These are phyloP conservation scores for Antennarius striatus DNA, from an alignment of 2,113 vertebrate genomes.

Conservation along the genomic window DNA sequence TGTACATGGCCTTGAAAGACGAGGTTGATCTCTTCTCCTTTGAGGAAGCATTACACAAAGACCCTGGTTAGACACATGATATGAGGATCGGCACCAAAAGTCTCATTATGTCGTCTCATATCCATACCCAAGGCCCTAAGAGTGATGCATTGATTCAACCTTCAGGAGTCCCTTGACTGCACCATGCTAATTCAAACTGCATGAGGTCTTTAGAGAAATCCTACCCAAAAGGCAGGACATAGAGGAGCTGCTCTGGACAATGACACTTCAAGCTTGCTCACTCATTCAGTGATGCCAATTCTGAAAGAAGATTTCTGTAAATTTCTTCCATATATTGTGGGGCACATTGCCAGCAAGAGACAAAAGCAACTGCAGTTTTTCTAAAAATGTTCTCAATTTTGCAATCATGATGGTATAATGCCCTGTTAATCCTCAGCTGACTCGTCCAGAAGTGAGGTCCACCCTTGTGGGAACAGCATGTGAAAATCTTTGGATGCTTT, in stretches of 20 bases:
- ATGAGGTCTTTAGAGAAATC: conserved; percentile 74
- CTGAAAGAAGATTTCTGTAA: neutral
- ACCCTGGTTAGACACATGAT: conserved; percentile 72
- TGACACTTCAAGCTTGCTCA: conserved; percentile 45
- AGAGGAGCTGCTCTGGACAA: conserved; percentile 61
- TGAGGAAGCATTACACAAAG: conserved; percentile 48
- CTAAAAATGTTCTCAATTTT: conserved; percentile 44
- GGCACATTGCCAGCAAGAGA: no score
- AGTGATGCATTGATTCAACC: conserved; percentile 82
- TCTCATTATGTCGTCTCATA: conserved; percentile 71
- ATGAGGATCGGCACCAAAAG: conserved; percentile 63
- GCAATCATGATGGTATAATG: conserved; percentile 23
- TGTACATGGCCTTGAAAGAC: conserved; percentile 56
- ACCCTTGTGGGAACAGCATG: conserved; percentile 47
- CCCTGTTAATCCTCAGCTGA: conserved; percentile 48
- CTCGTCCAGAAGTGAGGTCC: conserved; percentile 45
- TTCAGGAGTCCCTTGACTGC: conserved; percentile 76
- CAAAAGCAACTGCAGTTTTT: no score
- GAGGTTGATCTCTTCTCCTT: conserved; percentile 39
- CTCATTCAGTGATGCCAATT: conserved; percentile 25
- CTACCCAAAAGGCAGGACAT: conserved; percentile 66
- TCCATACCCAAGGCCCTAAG: conserved; percentile 72
- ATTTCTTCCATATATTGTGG: neutral
- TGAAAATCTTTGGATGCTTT: conserved; percentile 70
- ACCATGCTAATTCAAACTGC: conserved; percentile 72